These are phyloP conservation scores for Oreochromis tanganicae DNA, from an alignment of 2,113 vertebrate genomes.

Conservation along the genomic window DNA sequence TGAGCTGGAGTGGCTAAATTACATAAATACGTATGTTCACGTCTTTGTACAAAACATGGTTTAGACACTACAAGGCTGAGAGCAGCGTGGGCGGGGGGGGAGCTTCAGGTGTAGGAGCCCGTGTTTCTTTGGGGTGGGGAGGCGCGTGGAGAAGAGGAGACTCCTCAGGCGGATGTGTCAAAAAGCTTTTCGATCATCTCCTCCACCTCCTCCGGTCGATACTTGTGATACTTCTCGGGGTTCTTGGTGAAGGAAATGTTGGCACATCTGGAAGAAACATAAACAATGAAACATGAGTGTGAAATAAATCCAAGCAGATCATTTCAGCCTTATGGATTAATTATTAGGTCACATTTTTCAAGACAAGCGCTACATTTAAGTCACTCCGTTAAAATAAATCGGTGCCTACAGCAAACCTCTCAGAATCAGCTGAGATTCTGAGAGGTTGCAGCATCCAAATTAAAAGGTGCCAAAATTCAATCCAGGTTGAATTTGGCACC, in stretches of 20 bases:
- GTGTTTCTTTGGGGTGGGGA: neutral
- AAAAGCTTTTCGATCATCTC: slow-evolving; percentile 96
- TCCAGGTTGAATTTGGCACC: fast-evolving
- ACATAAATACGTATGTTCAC: slow-evolving; percentile 40
- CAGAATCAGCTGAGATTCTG: neutral
- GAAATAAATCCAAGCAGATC: neutral
- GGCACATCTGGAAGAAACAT: slow-evolving; percentile 70
- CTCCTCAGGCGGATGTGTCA: slow-evolving; percentile 87
- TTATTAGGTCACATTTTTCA: neutral
- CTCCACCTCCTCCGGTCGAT: slow-evolving; percentile 89
- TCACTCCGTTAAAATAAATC: neutral
- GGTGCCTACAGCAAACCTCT: fast-evolving
- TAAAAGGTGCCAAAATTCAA: no score
- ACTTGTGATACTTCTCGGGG: slow-evolving; percentile 94
- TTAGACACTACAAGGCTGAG: neutral
- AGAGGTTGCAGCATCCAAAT: no score
- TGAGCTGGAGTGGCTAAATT: neutral
- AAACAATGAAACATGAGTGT: fast-evolving
- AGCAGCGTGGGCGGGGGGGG: neutral
- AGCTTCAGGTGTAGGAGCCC: neutral
- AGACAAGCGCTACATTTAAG: neutral
- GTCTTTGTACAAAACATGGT: slow-evolving; percentile 38
- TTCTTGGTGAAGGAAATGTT: slow-evolving; percentile 96
- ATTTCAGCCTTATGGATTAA: neutral
- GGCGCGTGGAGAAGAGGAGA: neutral